phyloP scores from a whole-genome alignment of 2,888 invertebrate genomes.

The Ashinkailepas kermadecensis region DNA sequence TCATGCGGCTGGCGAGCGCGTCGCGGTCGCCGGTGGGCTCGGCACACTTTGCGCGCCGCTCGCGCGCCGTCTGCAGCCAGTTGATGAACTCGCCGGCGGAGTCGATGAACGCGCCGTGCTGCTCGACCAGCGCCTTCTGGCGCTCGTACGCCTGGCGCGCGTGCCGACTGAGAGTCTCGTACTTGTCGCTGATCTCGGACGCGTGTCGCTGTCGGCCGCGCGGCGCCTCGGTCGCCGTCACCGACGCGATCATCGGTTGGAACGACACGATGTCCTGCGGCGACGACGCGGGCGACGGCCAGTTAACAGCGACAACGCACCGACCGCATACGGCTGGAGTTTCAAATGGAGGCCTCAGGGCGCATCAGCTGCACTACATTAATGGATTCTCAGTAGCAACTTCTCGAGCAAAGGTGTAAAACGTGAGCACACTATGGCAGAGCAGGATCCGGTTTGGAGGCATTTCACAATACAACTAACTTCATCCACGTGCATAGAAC shows the following conservation, averaged over 20 bases:
- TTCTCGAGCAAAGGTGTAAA: too few species aligned
- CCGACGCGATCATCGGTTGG: slow-evolving; percentile 94
- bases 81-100: slow-evolving; percentile 83
- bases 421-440: too few species aligned
- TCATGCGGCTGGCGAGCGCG: slow-evolving; percentile 73
- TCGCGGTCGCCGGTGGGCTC: slow-evolving; percentile 89
- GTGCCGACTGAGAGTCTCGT: slow-evolving; percentile 79
- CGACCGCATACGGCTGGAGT: too few species aligned
- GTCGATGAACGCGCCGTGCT: slow-evolving; percentile 76
- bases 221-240: slow-evolving; percentile 60
- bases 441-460: too few species aligned
- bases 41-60: slow-evolving; percentile 80
- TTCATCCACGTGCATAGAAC: too few species aligned
- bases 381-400: too few species aligned
- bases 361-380: too few species aligned
- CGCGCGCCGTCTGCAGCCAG: slow-evolving; percentile 87
- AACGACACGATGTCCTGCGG: slow-evolving; percentile 83
- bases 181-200: slow-evolving; percentile 83
- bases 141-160: slow-evolving; percentile 82
- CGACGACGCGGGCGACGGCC: slow-evolving; percentile 49
- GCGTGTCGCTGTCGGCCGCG: slow-evolving; percentile 58
- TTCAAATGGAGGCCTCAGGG: too few species aligned
- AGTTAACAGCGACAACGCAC: too few species aligned
- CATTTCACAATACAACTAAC: too few species aligned
- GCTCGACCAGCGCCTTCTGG: slow-evolving; percentile 80